Evolutionary conservation across 2,888 invertebrate genomes (phyloP), one percentile per base, ranked within the genome.

Genomic region (Rhorus exstirpatorius): DNA sequence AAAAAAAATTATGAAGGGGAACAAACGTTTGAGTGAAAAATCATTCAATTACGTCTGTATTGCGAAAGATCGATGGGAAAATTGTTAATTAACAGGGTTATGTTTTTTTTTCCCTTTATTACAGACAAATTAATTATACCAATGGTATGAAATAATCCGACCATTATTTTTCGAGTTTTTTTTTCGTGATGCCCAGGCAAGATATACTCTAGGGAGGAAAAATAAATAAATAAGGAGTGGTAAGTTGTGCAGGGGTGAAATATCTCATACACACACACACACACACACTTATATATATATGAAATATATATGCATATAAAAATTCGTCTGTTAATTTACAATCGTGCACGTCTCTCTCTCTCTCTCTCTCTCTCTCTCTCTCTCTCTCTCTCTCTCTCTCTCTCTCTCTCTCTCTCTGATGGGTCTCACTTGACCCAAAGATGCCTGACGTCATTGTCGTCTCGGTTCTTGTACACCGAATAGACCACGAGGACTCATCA

Each of bases 371-470:
- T n/a, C n/a, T n/a, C n/a, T n/a, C n/a, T n/a, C n/a, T n/a, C n/a
- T n/a, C n/a, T n/a, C n/a, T n/a, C n/a, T n/a, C n/a, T n/a, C n/a
- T n/a, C n/a, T n/a, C n/a, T n/a, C n/a, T n/a, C n/a, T n/a, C n/a
- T n/a, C n/a, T 84, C 86, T 85, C 68, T 78, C 74, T 83, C 86
- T 79, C 86, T 85, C 84, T 79, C 77, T 87, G 85, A 89, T 87
- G 84, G 85, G 86, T 79, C 67, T 86, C 87, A 89, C 87, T 89
- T 88, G 86, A 89, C 86, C 88, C 81, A 83, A 84, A 86, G 86
- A 87, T 83, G 82, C 68, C 84, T 88, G 88, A 88, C 87, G 88
- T 88, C 88, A 87, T 83, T 67, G 83, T 68, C 81, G 76, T 82
- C 76, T 75, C 74, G 74, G 31, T 61, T 49, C n/a, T n/a, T n/a